Base-by-base conservation (phyloP, 1,140 invertebrate genomes). In the Zaprionus taronus region DNA sequence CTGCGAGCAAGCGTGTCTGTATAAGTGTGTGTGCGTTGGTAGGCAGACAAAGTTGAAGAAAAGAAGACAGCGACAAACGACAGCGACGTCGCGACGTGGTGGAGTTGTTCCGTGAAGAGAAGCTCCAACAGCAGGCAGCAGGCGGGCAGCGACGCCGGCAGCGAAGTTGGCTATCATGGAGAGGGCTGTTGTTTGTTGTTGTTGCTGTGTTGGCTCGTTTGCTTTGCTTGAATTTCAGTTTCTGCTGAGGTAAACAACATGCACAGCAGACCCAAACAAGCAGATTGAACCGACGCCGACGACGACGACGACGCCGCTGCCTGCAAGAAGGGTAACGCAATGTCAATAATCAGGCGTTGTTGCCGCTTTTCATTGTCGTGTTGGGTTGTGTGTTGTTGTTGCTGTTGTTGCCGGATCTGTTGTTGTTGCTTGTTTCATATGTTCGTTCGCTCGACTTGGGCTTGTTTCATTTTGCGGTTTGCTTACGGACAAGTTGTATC, bases 341-440 rank as follows among this genome's bases (percentile, higher is more conserved):
- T 89, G 85, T 89, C 84, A 89, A 89, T 89, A 90, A 90, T 84
- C 85, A 90, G 89, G 85, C 84, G 84, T 74, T 81, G 84, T 89
- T 89, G 84, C 84, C 84, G 70, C 79, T 69, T 84, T 89, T 89
- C 84, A 89, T 76, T 76, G 79, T 84, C 71, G 82, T 51, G 47
- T 51, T 51, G 47, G 17, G 41, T 61, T 56, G 73, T 31, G 31
- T 64, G 79, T 66, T 76, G 80, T 75, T 69, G 65, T 4, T 73
- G 65, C 56, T 69, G 62, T 76, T 77, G 69, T 81, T 76, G 85
- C 79, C 24, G 24, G 24, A 79, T 85, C 81, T 85, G 82, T 7
- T 31, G 28, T 85, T 60, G 64, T 36, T 69, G 70, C 70, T 86
- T 87, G 83, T 86, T 87, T 87, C 76, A 77, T 86, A 34, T 34